These are phyloP conservation scores for Cacoxenus indagator DNA, from an alignment of 2,888 invertebrate genomes.

Conservation along the genomic window DNA sequence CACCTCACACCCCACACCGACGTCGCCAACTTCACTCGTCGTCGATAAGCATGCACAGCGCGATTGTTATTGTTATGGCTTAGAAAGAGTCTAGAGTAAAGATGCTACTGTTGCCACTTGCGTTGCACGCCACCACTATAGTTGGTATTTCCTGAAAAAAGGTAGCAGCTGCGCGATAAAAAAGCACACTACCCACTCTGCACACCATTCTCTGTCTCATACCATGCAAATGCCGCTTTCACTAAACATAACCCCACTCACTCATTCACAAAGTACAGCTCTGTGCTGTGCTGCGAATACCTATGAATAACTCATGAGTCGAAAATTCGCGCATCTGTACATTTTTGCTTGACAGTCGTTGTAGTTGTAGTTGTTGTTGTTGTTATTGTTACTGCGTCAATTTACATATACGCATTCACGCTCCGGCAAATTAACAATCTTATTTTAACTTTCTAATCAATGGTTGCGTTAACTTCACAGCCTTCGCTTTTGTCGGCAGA, in stretches of 20 bases:
- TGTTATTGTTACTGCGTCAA: background rate
- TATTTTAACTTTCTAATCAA: background rate
- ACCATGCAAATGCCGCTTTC: background rate
- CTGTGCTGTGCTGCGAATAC: background rate
- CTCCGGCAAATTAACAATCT: background rate
- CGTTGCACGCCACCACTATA: background rate
- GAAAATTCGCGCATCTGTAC: slow-evolving; percentile 4
- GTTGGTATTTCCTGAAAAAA: background rate
- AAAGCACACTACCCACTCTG: background rate
- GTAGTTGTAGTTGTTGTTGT: background rate
- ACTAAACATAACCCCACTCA: background rate
- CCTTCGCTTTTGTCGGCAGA: too few relatives aligned
- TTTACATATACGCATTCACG: background rate
- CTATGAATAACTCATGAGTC: slow-evolving; percentile 12
- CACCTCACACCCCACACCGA: background rate
- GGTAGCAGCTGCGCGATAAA: background rate
- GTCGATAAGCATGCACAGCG: slow-evolving; percentile 15
- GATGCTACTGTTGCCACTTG: background rate
- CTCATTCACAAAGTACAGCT: background rate
- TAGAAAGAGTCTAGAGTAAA: too few relatives aligned
- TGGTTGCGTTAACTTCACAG: background rate
- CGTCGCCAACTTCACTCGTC: too few relatives aligned
- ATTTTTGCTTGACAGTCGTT: too few relatives aligned
- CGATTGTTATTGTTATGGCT: slow-evolving; percentile 17
- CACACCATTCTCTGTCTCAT: background rate